Conservation (phyloP, 2,113 vertebrate genomes). For the Aptenodytes patagonicus region DNA sequence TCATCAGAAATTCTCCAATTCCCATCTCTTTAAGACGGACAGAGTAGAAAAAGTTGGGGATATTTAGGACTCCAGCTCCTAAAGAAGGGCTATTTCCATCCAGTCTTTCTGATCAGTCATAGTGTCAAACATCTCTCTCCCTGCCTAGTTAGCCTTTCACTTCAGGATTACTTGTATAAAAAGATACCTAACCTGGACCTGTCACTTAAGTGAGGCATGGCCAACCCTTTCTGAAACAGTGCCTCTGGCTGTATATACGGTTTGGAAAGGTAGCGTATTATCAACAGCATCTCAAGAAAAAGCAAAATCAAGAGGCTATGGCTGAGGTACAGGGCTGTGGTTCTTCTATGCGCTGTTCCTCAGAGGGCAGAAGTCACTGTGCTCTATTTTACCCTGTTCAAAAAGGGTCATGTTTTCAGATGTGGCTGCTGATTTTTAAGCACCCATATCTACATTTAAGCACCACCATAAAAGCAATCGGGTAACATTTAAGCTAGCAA, state of each 20-base stretch:
- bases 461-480: neutral
- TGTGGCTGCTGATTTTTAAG: neutral
- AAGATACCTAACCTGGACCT: neutral
- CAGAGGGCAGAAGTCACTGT: neutral
- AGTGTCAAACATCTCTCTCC: neutral
- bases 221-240: neutral
- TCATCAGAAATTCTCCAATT: neutral
- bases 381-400: neutral
- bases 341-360: neutral
- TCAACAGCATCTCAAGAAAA: neutral
- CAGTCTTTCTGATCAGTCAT: neutral
- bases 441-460: neutral
- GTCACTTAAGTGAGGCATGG: neutral
- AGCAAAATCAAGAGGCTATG: neutral
- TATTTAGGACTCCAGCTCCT: neutral
- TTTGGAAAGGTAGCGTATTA: neutral
- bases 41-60: neutral
- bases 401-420: neutral
- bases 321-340: accelerated
- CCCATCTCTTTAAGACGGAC: neutral
- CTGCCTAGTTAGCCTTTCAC: neutral
- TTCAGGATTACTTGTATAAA: neutral
- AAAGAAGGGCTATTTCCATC: neutral
- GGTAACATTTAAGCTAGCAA: neutral
- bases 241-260: neutral